These are phyloP conservation scores for Sebastolobus altivelis DNA, from an alignment of 2,797 vertebrate species.

Conservation along the genomic window DNA sequence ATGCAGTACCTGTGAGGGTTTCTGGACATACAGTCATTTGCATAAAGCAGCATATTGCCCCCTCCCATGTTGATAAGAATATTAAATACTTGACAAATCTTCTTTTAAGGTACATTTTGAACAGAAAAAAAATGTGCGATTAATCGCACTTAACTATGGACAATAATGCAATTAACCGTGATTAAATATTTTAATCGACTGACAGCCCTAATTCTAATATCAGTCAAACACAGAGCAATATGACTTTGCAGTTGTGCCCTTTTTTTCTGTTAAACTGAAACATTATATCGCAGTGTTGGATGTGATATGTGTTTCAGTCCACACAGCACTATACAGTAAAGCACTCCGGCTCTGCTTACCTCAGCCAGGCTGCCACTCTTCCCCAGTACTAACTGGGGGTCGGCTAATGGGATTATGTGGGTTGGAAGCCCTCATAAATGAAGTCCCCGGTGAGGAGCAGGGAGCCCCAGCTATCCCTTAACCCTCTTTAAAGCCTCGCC, in stretches of 20 bases:
- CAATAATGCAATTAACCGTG: too few species aligned
- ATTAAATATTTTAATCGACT: too few species aligned
- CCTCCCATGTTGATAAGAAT: too few species aligned
- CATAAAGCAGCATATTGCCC: too few species aligned
- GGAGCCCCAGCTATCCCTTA: conserved; percentile 71
- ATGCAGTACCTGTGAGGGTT: too few species aligned
- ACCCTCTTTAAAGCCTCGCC: conserved; percentile 75
- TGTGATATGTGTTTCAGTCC: conserved; percentile 45
- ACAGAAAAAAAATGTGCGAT: too few species aligned
- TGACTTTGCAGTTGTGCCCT: neutral
- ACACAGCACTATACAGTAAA: conserved; percentile 35
- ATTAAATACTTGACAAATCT: too few species aligned
- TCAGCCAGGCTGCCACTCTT: conserved; percentile 62
- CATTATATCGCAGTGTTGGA: neutral
- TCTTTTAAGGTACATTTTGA: too few species aligned
- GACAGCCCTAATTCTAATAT: neutral
- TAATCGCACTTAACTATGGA: too few species aligned
- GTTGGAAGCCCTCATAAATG: conserved; percentile 78
- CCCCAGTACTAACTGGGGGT: conserved; percentile 66
- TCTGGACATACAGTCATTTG: too few species aligned
- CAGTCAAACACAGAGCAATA: neutral
- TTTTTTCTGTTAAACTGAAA: conserved; percentile 1
- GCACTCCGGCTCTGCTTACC: conserved; percentile 54
- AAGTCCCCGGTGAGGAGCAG: conserved; percentile 75
- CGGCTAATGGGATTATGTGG: conserved; percentile 81